Evolutionary conservation across 2,888 invertebrate species (phyloP), one percentile per base, ranked within the genome.

Genomic region (Tipula confusa): DNA sequence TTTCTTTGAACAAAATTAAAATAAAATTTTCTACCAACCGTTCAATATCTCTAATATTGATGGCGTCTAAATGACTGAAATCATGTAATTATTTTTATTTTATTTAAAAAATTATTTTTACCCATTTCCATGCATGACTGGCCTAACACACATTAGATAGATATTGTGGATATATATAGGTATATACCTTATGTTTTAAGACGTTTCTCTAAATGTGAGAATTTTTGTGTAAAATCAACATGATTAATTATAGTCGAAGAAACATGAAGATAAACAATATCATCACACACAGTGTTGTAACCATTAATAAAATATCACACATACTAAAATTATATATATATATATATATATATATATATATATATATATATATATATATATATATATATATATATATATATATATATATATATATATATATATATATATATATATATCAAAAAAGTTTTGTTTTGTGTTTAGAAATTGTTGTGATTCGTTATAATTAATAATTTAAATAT

Each of bases 181-280:
- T 9, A 64, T 64, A 64, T 24, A 64, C 24, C 18, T 11, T 11
- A 64, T 64, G 9, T 64, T 24, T 64, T 64, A 64, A 64, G 64
- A 64, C 24, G 64, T 64, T 15, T 43, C 24, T 64, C 24, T 24
- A 24, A 64, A 80, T 80, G 80, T 80, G 80, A 80, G 80, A 80
- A 80, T 80, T 80, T 64, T 80, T 80, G 29, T 31, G 13, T 80
- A 80, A 80, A 80, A 80, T 31, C 29, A 80, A 80, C 80, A 80
- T 80, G 80, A 80, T 80, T 80, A 80, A 80, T 80, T 80, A 80
- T 64, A 64, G 64, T 18, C 64, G 64, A 80, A 80, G 80, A 80
- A 80, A 80, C 80, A 31, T 29, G 80, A 80, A 80, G 80, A 29
- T 80, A 80, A 80, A 80, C 31, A 80, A 15, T 29, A 80, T 80